Evolutionary conservation across 2,797 vertebrate species (phyloP), one percentile per base, ranked within the genome.

Genomic region (Coracias cyanogaster): DNA sequence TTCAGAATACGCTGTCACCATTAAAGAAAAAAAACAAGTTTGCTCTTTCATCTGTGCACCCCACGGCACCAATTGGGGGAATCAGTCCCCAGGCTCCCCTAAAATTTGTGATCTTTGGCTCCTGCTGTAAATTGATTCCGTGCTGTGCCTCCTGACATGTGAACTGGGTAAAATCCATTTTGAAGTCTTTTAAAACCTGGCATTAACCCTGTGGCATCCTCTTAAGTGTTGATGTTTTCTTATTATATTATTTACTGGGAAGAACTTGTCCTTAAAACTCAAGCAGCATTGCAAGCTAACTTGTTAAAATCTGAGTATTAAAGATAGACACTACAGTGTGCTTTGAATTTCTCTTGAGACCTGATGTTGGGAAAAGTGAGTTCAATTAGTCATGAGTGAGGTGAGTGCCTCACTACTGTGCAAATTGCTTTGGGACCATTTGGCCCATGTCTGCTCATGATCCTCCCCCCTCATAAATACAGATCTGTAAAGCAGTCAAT

Each of bases 91-190:
- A 97, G 95, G 94, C 60, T 88, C 97, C 96, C 98, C 97, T 98
- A 97, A 98, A 97, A 98, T 97, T 97, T 98, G 97, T 98, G 98
- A 98, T 98, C 98, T 98, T 97, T 98, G 97, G 97, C 97, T 97
- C 90, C 97, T 96, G 97, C 96, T 97, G 97, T 97, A 98, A 98
- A 97, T 97, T 95, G 94, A 96, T 97, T 97, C 97, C 97, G 96
- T 98, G 97, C 95, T 98, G 98, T 97, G 96, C 89, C 10, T 74
- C 93, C 86, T 96, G 96, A 96, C 51, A 74, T 96, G 93, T 96
- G 95, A 97, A 95, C 95, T 73, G 83, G 92, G 96, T 95, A 94
- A 95, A 73, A 87, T 67, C 80, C 81, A 95, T 97, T 95, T 84
- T 96, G 93, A 96, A 96, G 86, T 96, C 93, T 92, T 95, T 96